Evolutionary conservation across 92 coral and sea anemone genomes (phyloP).

Genomic region (Palythoa caribaeorum): DNA sequence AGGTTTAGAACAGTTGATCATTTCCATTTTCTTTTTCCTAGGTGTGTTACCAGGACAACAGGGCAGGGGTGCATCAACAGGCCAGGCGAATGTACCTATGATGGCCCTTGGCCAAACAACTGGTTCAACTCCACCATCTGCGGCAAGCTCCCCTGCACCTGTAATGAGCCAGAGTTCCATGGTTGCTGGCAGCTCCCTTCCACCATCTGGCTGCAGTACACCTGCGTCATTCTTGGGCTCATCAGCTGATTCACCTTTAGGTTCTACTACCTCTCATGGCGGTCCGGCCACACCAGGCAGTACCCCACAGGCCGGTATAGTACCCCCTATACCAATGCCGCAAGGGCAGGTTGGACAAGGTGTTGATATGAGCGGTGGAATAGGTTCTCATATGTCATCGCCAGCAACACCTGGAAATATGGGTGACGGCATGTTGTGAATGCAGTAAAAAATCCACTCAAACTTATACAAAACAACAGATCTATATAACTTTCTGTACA

Average conservation of each 20-base stretch:
- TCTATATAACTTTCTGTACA: too few relatives aligned
- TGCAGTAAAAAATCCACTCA: too few relatives aligned
- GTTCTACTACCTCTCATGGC: constrained; percentile 60
- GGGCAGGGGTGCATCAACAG: constrained; percentile 19
- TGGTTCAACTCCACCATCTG: constrained; percentile 82
- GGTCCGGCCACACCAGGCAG: constrained; percentile 85
- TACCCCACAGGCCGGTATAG: constrained; percentile 44
- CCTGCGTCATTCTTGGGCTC: constrained; percentile 89
- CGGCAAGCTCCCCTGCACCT: constrained; percentile 78
- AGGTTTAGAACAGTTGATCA: background rate
- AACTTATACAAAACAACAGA: too few relatives aligned
- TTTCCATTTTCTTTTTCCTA: background rate
- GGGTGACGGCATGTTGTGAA: constrained; percentile 30
- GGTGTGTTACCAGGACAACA: constrained; percentile 39
- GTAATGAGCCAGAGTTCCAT: constrained; percentile 86
- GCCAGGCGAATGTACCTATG: constrained; percentile 34
- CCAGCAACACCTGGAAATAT: constrained; percentile 67
- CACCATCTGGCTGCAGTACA: constrained; percentile 92
- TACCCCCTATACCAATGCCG: constrained; percentile 46
- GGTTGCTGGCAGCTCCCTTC: constrained; percentile 76
- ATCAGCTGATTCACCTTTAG: constrained; percentile 78
- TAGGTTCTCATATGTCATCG: constrained; percentile 70
- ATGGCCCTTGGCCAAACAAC: constrained; percentile 58
- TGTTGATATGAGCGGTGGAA: constrained; percentile 59
- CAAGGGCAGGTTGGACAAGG: constrained; percentile 60